Evolutionary conservation across 1,140 invertebrate genomes (phyloP).

Genomic region (Ctenoplectra terminalis): DNA sequence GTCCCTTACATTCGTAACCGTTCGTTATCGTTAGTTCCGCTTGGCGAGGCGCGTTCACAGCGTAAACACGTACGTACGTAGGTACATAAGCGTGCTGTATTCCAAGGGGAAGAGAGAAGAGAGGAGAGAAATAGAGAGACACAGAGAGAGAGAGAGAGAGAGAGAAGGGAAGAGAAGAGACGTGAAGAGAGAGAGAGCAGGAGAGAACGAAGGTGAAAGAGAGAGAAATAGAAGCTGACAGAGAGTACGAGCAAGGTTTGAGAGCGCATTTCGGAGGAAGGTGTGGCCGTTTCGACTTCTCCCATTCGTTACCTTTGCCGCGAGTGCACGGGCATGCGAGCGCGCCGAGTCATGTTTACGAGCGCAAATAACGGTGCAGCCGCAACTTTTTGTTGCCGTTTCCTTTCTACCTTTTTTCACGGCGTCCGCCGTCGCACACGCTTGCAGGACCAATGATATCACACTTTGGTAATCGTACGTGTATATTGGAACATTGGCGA

Average conservation of each 20-base stretch:
- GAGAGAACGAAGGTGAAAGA: background rate
- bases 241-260: conserved; percentile 33
- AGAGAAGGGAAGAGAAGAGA: background rate
- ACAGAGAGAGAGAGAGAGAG: too few relatives aligned
- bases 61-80: conserved; percentile 66
- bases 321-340: conserved; percentile 31
- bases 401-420: conserved; percentile 11
- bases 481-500: too few relatives aligned
- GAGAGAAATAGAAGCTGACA: conserved; percentile 23
- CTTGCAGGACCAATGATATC: conserved; percentile 4
- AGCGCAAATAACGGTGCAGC: conserved; percentile 53
- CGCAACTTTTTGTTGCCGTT: conserved; percentile 44
- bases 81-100: conserved; percentile 22
- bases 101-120: background rate
- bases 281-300: conserved; percentile 65
- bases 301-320: conserved; percentile 68
- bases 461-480: conserved; percentile 5
- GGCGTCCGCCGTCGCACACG: background rate
- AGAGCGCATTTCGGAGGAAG: conserved; percentile 60
- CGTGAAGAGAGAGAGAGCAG: too few relatives aligned
- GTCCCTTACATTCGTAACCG: conserved; percentile 70
- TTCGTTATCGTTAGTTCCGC: conserved; percentile 72
- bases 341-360: conserved; percentile 50
- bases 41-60: conserved; percentile 61
- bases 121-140: too few relatives aligned